Base-by-base conservation (phyloP, 1,140 invertebrate species). In the Aleiodes sp. region DNA sequence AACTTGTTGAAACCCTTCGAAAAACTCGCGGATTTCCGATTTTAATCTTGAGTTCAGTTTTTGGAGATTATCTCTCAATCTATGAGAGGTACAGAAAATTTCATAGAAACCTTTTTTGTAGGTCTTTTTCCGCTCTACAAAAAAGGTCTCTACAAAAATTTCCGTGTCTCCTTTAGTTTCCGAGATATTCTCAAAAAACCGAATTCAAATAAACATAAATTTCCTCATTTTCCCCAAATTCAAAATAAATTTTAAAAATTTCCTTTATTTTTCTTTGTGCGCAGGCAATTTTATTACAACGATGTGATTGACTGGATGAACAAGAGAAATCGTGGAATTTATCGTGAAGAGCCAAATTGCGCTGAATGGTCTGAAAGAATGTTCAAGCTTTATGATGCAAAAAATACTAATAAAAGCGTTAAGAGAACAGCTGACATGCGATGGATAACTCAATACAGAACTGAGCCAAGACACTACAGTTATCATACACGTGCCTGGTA, bases 291-390 rank as follows among this genome's bases (percentile, higher is more conserved):
- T 83, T 95, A 95, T 82, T 95, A 95, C 81, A 89, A 94, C 78
- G 93, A 94, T 76, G 89, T 93, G 35, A 94, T 95, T 77, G 91
- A 92, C 73, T 95, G 91, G 83, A 84, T 95, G 82, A 91, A 95
- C 78, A 90, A 91, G 77, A 89, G 92, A 62, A 89, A 91, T 77
- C 88, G 87, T 71, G 93, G 94, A 1, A 80, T 92, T 26, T 82
- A 83, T 0, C 87, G 90, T 14, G 93, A 94, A 65, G 88, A 88
- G 31, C 94, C 93, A 1, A 87, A 90, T 52, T 89, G 93, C 2
- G 91, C 94, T 81, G 94, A 93, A 41, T 95, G 93, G 94, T 90
- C 91, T 26, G 94, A 95, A 82, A 88, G 94, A 24, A 90, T 91
- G 19, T 86, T 94, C 28, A 87, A 93, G 60, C 92, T 91, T 0